A percentile compares a stretch with the other conserved stretches of the same genome.
Evolutionary conservation across 2,113 vertebrate species (phyloP).

Genomic region (Jaculus jaculus): DNA sequence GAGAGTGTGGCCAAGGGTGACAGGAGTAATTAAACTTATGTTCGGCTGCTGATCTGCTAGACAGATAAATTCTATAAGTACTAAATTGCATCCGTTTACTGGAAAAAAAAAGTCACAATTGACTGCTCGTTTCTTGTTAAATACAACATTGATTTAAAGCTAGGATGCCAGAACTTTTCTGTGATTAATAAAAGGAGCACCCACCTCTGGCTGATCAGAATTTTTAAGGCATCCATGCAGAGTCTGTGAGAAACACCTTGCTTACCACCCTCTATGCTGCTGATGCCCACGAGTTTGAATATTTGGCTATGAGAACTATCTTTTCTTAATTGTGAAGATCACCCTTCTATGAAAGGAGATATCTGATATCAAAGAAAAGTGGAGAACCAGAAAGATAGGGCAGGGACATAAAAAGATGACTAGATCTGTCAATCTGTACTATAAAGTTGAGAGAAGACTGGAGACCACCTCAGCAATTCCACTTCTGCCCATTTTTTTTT

Average conservation of each 20-base stretch:
- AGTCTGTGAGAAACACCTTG: not conserved
- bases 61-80: constrained; percentile 82
- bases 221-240: constrained; percentile 45
- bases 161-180: constrained; percentile 68
- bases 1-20: constrained; percentile 76
- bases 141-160: constrained; percentile 73
- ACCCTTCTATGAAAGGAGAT: not conserved
- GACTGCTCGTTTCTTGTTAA: constrained; percentile 78
- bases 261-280: not conserved
- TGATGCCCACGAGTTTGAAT: not conserved
- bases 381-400: not conserved
- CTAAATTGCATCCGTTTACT: constrained; percentile 79
- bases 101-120: constrained; percentile 70
- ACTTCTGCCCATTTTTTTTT: not conserved
- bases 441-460: not conserved
- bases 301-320: not conserved
- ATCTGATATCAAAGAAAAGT: not conserved
- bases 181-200: constrained; percentile 72
- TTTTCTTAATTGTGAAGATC: not conserved
- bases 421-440: not conserved
- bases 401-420: not conserved
- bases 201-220: constrained; percentile 42
- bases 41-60: constrained; percentile 77
- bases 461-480: not conserved
- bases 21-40: constrained; percentile 84